Percentiles rank a stretch among this genome's conserved stretches.
Evolutionary conservation across 2,113 vertebrate genomes (phyloP).

Genomic region (Microtus montanus): DNA sequence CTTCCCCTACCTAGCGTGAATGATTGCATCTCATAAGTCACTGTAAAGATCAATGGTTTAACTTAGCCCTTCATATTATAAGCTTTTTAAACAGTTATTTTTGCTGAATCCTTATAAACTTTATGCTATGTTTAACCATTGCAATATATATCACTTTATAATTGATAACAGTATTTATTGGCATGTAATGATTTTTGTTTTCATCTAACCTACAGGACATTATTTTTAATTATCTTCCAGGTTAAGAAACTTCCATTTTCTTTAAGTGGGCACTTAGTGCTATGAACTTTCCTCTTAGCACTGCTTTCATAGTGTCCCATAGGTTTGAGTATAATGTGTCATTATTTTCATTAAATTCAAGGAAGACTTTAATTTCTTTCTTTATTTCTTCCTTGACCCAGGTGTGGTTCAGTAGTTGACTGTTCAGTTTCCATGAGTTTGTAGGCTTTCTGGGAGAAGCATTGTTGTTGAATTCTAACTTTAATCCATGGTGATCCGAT

Average conservation of each 20-base stretch:
- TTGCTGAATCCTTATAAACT: constrained; percentile 23
- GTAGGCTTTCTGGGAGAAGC: too few relatives aligned
- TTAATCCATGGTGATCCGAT: too few relatives aligned
- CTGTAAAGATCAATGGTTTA: neutral
- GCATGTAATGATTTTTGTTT: constrained; percentile 13
- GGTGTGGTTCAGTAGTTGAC: too few relatives aligned
- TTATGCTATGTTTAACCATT: neutral
- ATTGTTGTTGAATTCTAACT: too few relatives aligned
- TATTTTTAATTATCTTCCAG: neutral
- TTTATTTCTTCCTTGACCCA: too few relatives aligned
- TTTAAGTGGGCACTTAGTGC: too few relatives aligned
- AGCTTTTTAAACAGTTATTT: constrained; percentile 6
- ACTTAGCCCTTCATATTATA: neutral
- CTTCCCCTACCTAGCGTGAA: neutral
- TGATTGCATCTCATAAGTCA: neutral
- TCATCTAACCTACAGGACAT: neutral
- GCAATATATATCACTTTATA: neutral
- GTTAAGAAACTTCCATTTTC: neutral
- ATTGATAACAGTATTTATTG: constrained; percentile 32
- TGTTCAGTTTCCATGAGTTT: too few relatives aligned
- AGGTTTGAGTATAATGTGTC: too few relatives aligned
- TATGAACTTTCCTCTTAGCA: too few relatives aligned
- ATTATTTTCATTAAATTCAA: too few relatives aligned
- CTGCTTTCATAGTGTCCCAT: too few relatives aligned
- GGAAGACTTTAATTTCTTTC: too few relatives aligned